phyloP scores from a whole-genome alignment of 2,113 vertebrate species.

The Ondatra zibethicus region DNA sequence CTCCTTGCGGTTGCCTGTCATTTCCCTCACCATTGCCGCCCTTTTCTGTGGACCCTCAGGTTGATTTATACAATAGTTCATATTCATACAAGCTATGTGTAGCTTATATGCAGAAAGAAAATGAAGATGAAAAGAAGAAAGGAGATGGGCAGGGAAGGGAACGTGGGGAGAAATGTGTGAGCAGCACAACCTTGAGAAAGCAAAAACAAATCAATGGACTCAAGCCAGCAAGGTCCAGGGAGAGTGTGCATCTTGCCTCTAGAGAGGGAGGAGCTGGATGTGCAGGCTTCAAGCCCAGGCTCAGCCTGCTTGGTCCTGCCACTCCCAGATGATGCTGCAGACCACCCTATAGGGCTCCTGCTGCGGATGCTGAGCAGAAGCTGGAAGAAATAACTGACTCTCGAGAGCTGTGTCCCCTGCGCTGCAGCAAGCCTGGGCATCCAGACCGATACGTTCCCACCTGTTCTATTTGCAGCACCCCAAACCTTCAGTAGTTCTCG shows the following conservation, averaged over 20 bases:
- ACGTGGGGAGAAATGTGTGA: not conserved
- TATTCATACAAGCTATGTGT: not conserved
- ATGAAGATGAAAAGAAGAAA: not conserved
- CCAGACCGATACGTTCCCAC: accelerated
- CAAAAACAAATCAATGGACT: not conserved
- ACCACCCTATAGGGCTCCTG: accelerated
- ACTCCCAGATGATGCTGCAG: accelerated
- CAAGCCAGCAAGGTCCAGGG: not conserved
- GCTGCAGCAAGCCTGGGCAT: not conserved
- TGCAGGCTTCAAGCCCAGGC: accelerated
- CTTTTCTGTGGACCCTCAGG: not conserved
- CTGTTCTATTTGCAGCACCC: not conserved
- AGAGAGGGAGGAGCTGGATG: accelerated
- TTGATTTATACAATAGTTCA: not conserved
- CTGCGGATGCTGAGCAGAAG: not conserved
- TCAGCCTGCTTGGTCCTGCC: accelerated
- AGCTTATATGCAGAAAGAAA: not conserved
- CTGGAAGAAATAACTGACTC: not conserved
- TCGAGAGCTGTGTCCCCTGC: not conserved
- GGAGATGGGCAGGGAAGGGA: not conserved
- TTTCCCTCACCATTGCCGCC: not conserved
- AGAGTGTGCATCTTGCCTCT: accelerated
- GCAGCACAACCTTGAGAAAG: not conserved
- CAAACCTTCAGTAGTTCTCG: not conserved
- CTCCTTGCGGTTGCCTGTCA: not conserved